Percentiles rank a stretch among this genome's conserved stretches.
These are phyloP conservation scores for Drosophila simulans DNA, from an alignment of 1,140 invertebrate species.

Conservation along the genomic window DNA sequence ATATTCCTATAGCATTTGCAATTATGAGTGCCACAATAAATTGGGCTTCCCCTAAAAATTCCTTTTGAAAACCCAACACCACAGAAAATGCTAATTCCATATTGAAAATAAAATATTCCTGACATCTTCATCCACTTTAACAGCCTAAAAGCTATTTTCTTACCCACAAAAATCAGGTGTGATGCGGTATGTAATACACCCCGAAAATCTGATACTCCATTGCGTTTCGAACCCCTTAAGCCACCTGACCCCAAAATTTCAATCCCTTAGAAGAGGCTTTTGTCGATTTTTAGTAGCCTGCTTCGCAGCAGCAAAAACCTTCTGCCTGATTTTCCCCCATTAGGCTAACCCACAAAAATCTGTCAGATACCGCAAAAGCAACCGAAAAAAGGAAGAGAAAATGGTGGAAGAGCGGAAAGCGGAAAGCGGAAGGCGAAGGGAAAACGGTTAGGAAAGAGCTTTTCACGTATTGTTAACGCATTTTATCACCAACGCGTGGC, in stretches of 20 bases:
- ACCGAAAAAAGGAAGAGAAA: slow-evolving; percentile 39
- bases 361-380: slow-evolving; percentile 75
- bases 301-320: slow-evolving; percentile 3
- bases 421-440: slow-evolving; percentile 29
- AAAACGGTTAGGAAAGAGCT: slow-evolving; percentile 74
- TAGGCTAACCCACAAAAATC: slow-evolving; percentile 74
- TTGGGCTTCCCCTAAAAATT: slow-evolving; percentile 1
- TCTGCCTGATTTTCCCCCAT: slow-evolving; percentile 12
- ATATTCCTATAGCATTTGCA: too few species aligned
- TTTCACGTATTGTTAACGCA: slow-evolving; percentile 82
- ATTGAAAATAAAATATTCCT: slow-evolving; percentile 26
- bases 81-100: slow-evolving; percentile 17
- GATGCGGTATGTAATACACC: slow-evolving; percentile 50
- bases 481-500: slow-evolving; percentile 82
- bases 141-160: neutral
- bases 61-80: neutral
- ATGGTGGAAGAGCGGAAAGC: neutral
- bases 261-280: slow-evolving; percentile 34
- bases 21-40: neutral
- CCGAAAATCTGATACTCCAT: slow-evolving; percentile 17
- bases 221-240: neutral
- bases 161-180: slow-evolving; percentile 53
- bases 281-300: slow-evolving; percentile 46
- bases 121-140: slow-evolving; percentile 24
- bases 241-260: slow-evolving; percentile 11